These are phyloP conservation scores for Drosophila truncata DNA, from an alignment of 1,140 invertebrate species.

Conservation along the genomic window DNA sequence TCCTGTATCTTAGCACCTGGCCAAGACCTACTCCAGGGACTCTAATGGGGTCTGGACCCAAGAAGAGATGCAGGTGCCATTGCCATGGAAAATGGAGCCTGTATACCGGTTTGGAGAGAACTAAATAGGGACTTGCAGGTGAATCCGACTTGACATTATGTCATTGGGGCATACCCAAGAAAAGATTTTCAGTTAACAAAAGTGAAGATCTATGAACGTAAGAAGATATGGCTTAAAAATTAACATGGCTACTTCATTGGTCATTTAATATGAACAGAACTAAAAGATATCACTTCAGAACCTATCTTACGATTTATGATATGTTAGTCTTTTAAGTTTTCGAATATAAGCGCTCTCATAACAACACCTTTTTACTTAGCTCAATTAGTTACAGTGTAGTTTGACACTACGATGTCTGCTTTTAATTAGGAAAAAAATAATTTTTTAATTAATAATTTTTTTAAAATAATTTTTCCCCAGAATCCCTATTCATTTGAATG, in stretches of 20 bases:
- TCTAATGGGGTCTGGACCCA: background rate
- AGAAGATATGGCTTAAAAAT: background rate
- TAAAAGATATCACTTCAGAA: background rate
- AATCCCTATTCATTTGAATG: no score
- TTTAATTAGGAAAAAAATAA: no score
- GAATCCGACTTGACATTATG: background rate
- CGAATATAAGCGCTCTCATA: no score
- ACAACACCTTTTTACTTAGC: no score
- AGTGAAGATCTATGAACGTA: background rate
- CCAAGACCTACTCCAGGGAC: constrained; percentile 1
- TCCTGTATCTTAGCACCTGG: constrained; percentile 48
- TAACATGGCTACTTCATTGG: background rate
- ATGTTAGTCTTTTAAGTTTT: no score
- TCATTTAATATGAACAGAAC: background rate
- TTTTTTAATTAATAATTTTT: no score
- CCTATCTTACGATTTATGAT: background rate
- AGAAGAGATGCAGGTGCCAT: background rate
- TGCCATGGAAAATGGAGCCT: background rate
- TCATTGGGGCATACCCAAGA: background rate
- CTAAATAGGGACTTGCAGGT: background rate
- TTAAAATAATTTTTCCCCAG: no score
- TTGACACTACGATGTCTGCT: no score
- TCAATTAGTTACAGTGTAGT: no score
- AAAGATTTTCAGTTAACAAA: background rate
- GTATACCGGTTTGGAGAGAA: background rate